phyloP scores from a whole-genome alignment of 2,113 vertebrate species.

The Takifugu bimaculatus region DNA sequence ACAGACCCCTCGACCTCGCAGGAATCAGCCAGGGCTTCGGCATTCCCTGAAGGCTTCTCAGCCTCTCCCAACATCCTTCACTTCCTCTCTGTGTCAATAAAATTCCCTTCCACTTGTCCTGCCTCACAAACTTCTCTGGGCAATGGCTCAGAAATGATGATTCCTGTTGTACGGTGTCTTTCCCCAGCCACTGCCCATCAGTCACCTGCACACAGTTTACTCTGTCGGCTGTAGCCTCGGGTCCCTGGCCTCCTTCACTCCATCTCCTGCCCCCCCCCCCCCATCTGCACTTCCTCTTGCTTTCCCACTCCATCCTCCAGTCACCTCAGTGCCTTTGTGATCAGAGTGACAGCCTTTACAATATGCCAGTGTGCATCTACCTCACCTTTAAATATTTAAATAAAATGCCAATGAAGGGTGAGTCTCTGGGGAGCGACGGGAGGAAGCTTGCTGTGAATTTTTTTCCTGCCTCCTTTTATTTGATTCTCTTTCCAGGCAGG shows the following conservation, averaged over 20 bases:
- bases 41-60: constrained; percentile 56
- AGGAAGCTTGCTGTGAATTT: constrained; percentile 28
- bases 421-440: constrained; percentile 54
- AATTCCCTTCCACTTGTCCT: constrained; percentile 79
- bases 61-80: constrained; percentile 64
- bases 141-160: constrained; percentile 74
- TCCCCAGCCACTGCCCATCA: constrained; percentile 55
- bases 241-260: constrained; percentile 43
- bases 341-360: constrained; percentile 76
- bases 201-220: constrained; percentile 54
- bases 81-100: constrained; percentile 74
- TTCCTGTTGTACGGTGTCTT: constrained; percentile 73
- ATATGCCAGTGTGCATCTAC: constrained; percentile 72
- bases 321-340: constrained; percentile 73
- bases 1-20: constrained; percentile 1
- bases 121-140: constrained; percentile 72
- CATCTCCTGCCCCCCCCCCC: constrained; percentile 44
- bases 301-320: constrained; percentile 48
- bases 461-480: constrained; percentile 14
- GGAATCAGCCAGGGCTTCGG: constrained; percentile 69
- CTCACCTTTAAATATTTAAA: constrained; percentile 84
- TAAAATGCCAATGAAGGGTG: constrained; percentile 75
- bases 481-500: constrained; percentile 42
- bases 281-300: constrained; percentile 43
- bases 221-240: constrained; percentile 45